A percentile compares a stretch with the other conserved stretches of the same genome.
Conservation (phyloP, 2,113 vertebrate genomes). For the Zosterops japonicus region DNA sequence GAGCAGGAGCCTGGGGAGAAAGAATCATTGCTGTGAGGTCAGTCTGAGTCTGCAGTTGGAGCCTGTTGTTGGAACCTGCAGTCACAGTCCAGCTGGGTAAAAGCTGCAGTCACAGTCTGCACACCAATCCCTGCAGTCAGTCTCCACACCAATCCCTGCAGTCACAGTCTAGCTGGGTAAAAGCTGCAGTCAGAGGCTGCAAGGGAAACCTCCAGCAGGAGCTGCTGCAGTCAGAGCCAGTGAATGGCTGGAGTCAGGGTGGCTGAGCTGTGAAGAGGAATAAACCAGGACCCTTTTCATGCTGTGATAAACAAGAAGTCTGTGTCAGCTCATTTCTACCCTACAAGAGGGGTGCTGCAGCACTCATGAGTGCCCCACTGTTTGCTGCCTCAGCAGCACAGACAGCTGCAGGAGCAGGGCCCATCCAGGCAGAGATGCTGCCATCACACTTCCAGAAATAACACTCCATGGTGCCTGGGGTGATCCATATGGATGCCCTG, state of each 20-base stretch:
- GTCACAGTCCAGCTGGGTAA: too few relatives aligned
- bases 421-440: background rate
- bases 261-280: background rate
- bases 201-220: background rate
- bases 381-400: background rate
- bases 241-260: background rate
- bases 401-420: background rate
- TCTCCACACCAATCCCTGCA: background rate
- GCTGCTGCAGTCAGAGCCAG: background rate
- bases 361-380: fast-evolving
- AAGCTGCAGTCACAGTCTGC: background rate
- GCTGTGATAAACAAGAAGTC: background rate
- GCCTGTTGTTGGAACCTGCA: background rate
- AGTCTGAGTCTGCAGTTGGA: background rate
- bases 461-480: background rate
- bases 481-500: background rate
- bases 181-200: background rate
- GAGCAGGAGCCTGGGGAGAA: background rate
- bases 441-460: background rate
- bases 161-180: too few relatives aligned
- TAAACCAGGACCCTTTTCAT: background rate
- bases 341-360: background rate
- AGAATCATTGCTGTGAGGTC: background rate
- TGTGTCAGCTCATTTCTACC: background rate
- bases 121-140: too few relatives aligned